Conservation (phyloP, 2,888 invertebrate species). For the Toxonevra muliebris region DNA sequence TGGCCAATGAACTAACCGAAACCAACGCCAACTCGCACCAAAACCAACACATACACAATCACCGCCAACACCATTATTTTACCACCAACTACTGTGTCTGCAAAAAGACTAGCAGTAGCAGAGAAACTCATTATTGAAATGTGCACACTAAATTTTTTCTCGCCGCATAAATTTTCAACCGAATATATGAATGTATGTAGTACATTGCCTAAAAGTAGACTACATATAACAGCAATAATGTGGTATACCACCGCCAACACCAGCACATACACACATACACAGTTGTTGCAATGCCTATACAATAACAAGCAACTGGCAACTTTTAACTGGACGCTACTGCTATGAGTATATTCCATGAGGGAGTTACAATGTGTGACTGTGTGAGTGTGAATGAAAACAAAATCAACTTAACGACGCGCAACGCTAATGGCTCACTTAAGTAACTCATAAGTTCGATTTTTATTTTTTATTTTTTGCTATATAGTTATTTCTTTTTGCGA, state of each 20-base stretch:
- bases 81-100: background rate
- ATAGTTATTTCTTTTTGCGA: conserved; percentile 7
- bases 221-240: background rate
- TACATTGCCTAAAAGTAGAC: background rate
- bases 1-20: background rate
- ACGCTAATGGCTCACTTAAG: conserved; percentile 59
- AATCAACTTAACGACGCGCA: conserved; percentile 59
- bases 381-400: conserved; percentile 44
- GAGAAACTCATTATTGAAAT: conserved; percentile 4
- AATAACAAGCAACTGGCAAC: background rate
- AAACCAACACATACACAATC: background rate
- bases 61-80: background rate
- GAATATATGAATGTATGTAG: background rate
- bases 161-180: background rate
- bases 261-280: background rate
- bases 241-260: background rate
- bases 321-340: conserved; percentile 6
- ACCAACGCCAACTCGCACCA: background rate
- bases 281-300: background rate
- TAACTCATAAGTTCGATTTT: conserved; percentile 43
- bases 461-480: background rate
- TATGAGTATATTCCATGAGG: conserved; percentile 1
- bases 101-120: background rate
- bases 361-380: conserved; percentile 5
- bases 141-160: conserved; percentile 4